phyloP scores from a whole-genome alignment of 2,113 vertebrate genomes.

The Chlorocebus sabaeus region DNA sequence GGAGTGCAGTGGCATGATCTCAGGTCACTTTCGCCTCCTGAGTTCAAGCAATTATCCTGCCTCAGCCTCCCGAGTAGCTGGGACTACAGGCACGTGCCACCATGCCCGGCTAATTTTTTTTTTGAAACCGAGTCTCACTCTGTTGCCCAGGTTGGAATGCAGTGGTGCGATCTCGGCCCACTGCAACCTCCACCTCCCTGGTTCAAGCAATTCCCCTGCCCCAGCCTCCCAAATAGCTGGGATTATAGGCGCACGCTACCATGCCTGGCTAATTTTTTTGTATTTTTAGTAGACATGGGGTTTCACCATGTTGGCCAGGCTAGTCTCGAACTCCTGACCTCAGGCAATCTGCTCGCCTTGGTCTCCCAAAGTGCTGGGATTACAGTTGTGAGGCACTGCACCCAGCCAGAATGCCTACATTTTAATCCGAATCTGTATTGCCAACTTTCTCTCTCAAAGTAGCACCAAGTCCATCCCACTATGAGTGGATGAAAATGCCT shows the following conservation, averaged over 20 bases:
- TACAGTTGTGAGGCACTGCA: not conserved
- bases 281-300: too few relatives aligned
- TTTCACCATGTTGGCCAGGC: not conserved
- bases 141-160: too few relatives aligned
- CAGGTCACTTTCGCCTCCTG: not conserved
- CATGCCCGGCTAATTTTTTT: not conserved
- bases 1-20: not conserved
- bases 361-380: not conserved
- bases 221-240: too few relatives aligned
- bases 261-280: too few relatives aligned
- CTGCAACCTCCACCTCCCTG: too few relatives aligned
- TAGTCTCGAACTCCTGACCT: not conserved
- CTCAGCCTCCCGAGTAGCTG: not conserved
- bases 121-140: too few relatives aligned
- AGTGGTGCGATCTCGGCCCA: too few relatives aligned
- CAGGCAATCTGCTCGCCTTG: not conserved
- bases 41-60: not conserved
- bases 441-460: not conserved
- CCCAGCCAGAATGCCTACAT: not conserved
- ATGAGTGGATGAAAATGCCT: not conserved
- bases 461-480: not conserved
- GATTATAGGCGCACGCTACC: too few relatives aligned
- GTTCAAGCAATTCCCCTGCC: too few relatives aligned
- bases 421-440: not conserved
- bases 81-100: not conserved